A percentile compares a stretch with the other conserved stretches of the same genome.
These are phyloP conservation scores for Pocillopora verrucosa DNA, from an alignment of 64 coral and sea anemone genomes.

Conservation along the genomic window DNA sequence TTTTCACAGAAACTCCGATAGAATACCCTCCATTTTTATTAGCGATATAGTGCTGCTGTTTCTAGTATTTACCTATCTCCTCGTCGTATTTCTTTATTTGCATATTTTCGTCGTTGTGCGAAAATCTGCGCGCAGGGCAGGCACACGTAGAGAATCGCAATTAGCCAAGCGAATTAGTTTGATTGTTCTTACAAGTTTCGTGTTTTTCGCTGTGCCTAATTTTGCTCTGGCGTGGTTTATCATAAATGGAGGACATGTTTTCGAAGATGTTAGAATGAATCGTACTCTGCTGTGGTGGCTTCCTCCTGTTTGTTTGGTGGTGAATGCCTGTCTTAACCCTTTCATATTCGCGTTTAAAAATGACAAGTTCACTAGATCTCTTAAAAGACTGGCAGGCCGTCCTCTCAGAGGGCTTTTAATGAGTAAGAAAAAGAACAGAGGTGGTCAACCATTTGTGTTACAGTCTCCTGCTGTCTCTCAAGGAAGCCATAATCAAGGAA, in stretches of 20 bases:
- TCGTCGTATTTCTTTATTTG: constrained; percentile 2
- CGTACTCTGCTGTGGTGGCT: constrained; percentile 21
- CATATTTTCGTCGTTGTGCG: constrained; percentile 36
- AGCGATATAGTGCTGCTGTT: constrained; percentile 30
- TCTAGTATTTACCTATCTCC: constrained; percentile 3
- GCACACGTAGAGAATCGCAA: constrained; percentile 20
- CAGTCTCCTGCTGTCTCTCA: background rate
- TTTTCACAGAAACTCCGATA: background rate
- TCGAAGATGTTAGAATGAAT: constrained; percentile 14
- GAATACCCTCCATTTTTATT: background rate
- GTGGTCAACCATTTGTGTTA: background rate
- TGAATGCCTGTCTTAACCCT: constrained; percentile 51
- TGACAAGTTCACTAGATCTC: constrained; percentile 11
- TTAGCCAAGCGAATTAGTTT: constrained; percentile 32
- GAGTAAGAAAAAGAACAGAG: background rate
- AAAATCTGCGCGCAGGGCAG: background rate
- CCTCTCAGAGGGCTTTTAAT: background rate
- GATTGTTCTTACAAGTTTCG: constrained; percentile 34
- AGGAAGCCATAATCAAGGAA: background rate
- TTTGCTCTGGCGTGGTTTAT: constrained; percentile 5
- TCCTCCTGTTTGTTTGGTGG: constrained; percentile 37
- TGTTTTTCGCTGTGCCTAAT: constrained; percentile 46
- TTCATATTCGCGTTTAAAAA: constrained; percentile 45
- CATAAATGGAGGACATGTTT: background rate
- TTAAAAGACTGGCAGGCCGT: background rate